These are phyloP conservation scores for Tigriopus japonicus DNA, from an alignment of 1,140 invertebrate genomes.

Conservation along the genomic window DNA sequence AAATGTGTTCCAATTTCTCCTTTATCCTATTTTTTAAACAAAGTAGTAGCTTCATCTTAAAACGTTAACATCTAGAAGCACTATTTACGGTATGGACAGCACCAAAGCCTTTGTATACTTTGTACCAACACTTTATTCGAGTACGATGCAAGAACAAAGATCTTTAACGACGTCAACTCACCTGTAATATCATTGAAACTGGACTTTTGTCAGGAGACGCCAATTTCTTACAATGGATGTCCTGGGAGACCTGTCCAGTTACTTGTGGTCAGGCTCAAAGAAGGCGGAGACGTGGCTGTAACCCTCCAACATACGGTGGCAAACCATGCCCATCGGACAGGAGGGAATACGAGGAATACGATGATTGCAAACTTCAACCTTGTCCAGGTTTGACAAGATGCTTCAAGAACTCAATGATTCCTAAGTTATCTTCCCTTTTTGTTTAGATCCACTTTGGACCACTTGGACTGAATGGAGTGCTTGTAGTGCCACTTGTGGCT, in stretches of 20 bases:
- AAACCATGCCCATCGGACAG: not conserved
- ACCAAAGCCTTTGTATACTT: no score
- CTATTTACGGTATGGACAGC: not conserved
- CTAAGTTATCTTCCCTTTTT: not conserved
- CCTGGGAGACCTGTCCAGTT: not conserved
- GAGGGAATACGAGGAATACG: not conserved
- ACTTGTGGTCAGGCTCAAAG: not conserved
- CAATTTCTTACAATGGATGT: not conserved
- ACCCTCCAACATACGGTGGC: not conserved
- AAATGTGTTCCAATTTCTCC: no score
- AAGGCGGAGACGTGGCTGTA: not conserved
- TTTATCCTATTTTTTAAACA: no score
- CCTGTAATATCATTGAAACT: no score
- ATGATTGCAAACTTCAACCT: not conserved
- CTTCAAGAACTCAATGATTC: not conserved
- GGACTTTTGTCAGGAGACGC: not conserved
- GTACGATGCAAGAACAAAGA: no score
- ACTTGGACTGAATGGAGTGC: slow-evolving; percentile 25
- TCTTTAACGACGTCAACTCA: no score
- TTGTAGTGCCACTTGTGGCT: slow-evolving; percentile 36
- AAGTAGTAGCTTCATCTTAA: no score
- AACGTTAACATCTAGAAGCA: no score
- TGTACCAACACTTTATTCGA: no score
- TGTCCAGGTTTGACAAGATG: not conserved
- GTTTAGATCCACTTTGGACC: slow-evolving; percentile 23